These are phyloP conservation scores for Panopea generosa DNA, from an alignment of 2,888 invertebrate species.

Conservation along the genomic window DNA sequence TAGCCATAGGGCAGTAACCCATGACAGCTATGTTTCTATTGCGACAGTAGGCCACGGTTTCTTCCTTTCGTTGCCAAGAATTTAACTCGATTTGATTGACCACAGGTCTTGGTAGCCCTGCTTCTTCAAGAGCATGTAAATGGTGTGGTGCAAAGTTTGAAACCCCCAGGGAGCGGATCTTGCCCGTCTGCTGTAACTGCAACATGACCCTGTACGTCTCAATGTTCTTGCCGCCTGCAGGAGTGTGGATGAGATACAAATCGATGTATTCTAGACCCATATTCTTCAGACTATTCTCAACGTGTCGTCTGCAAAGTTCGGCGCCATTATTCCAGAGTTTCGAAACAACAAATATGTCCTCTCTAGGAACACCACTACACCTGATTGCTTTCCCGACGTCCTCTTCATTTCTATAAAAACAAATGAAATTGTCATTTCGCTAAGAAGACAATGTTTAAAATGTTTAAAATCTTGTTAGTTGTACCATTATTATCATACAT, in stretches of 20 bases:
- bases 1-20: constrained; percentile 75
- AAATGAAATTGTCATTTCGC: too few species aligned
- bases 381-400: constrained; percentile 64
- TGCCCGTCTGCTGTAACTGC: constrained; percentile 70
- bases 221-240: constrained; percentile 58
- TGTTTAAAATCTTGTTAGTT: too few species aligned
- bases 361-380: constrained; percentile 59
- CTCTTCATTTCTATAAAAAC: constrained; percentile 61
- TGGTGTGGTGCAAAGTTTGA: too few species aligned
- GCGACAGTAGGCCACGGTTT: constrained; percentile 73
- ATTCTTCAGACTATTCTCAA: constrained; percentile 60
- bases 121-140: too few species aligned
- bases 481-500: too few species aligned
- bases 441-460: too few species aligned
- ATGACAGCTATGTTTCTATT: constrained; percentile 72
- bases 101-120: too few species aligned
- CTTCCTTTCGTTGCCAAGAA: constrained; percentile 67
- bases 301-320: constrained; percentile 47
- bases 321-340: constrained; percentile 71
- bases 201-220: constrained; percentile 71
- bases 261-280: constrained; percentile 67
- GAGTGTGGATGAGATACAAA: constrained; percentile 72
- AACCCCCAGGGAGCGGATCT: too few species aligned
- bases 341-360: constrained; percentile 70
- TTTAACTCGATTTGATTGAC: constrained; percentile 80